Conservation (phyloP, 2,113 vertebrate genomes). For the Daphoenositta chrysoptera region DNA sequence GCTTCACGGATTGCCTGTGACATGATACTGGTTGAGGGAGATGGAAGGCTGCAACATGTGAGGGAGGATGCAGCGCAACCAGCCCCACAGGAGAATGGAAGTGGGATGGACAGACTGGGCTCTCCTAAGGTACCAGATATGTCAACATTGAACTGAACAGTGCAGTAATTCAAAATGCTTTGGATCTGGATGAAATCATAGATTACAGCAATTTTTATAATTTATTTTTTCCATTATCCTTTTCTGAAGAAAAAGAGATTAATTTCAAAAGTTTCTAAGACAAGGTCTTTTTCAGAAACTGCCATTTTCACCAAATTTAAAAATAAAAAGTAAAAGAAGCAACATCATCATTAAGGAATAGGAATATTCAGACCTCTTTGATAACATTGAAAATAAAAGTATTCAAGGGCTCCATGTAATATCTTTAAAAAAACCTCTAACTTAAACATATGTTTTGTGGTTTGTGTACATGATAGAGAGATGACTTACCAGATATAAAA, state of each 20-base stretch:
- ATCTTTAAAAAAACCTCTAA: accelerated
- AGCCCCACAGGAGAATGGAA: not conserved
- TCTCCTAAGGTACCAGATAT: not conserved
- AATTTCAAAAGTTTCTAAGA: not conserved
- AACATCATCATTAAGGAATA: not conserved
- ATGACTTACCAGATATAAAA: not conserved
- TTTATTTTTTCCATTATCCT: not conserved
- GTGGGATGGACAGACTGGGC: not conserved
- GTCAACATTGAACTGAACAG: not conserved
- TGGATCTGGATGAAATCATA: not conserved
- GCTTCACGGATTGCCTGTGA: not conserved
- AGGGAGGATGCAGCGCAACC: not conserved
- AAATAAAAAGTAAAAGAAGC: not conserved
- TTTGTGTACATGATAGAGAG: not conserved
- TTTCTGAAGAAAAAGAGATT: not conserved
- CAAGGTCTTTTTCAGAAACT: not conserved
- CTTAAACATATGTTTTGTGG: not conserved
- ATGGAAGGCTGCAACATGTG: not conserved
- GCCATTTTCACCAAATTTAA: not conserved
- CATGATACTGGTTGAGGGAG: not conserved
- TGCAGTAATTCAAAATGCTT: not conserved
- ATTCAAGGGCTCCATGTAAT: not conserved
- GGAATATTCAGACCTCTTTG: not conserved
- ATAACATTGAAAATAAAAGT: not conserved
- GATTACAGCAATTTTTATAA: not conserved